These are phyloP conservation scores for Odontophorus gujanensis DNA, from an alignment of 2,113 vertebrate genomes.

Conservation along the genomic window DNA sequence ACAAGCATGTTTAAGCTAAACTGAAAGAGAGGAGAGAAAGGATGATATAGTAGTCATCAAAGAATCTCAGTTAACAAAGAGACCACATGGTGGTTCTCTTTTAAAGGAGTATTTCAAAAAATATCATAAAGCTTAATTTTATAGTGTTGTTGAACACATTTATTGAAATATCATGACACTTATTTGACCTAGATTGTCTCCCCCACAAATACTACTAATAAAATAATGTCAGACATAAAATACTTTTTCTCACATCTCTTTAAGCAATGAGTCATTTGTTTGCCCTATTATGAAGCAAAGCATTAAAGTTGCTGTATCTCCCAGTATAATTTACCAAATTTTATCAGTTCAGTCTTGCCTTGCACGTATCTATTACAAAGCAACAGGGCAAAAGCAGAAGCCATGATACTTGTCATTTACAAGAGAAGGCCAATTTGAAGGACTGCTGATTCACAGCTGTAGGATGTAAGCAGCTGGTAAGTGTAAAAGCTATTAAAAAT, in stretches of 20 bases:
- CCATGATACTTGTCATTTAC: slow-evolving; percentile 4
- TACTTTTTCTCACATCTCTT: background rate
- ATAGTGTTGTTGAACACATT: background rate
- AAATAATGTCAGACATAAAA: background rate
- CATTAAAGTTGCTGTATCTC: background rate
- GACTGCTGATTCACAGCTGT: slow-evolving; percentile 39
- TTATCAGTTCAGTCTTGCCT: background rate
- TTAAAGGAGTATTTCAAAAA: background rate
- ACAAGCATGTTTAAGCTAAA: background rate
- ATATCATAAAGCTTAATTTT: background rate
- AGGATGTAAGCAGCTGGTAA: background rate
- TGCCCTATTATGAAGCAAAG: background rate
- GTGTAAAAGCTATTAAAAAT: slow-evolving; percentile 55
- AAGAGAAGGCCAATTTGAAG: background rate
- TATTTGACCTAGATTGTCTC: background rate
- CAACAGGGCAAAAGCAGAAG: background rate
- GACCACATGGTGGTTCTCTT: background rate
- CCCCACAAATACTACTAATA: background rate
- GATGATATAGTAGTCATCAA: background rate
- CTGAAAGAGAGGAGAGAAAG: background rate
- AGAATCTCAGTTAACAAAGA: background rate
- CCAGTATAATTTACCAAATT: background rate
- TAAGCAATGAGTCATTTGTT: background rate
- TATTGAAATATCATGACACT: background rate
- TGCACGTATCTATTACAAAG: background rate